A percentile compares a stretch with the other conserved stretches of the same genome.
These are phyloP conservation scores for Venustaconcha ellipsiformis DNA, from an alignment of 1,140 invertebrate genomes.

Conservation along the genomic window DNA sequence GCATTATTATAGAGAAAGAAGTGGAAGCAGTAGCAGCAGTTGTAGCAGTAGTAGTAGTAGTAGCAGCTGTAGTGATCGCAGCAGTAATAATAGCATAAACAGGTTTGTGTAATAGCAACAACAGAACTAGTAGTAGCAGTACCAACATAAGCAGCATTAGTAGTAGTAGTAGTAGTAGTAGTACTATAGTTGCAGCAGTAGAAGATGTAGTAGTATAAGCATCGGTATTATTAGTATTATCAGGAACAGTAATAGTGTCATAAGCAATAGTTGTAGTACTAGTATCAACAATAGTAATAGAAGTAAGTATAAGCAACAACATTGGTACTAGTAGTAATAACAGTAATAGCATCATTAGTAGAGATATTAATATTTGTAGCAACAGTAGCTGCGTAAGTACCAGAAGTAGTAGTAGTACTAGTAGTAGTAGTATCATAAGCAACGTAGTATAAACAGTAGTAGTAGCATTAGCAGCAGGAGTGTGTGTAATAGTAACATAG, in stretches of 20 bases:
- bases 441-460: not conserved
- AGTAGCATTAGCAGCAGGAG: not conserved
- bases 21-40: not conserved
- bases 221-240: conserved; percentile 3
- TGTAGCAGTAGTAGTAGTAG: not conserved
- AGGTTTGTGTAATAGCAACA: not conserved
- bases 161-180: not conserved
- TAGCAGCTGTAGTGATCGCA: not conserved
- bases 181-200: not conserved
- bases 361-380: conserved; percentile 1
- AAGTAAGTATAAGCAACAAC: not conserved
- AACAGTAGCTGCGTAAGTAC: not conserved
- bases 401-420: not conserved
- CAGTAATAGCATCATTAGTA: conserved; percentile 2
- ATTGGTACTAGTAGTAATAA: conserved; percentile 5
- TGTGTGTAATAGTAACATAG: not conserved
- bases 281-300: conserved; percentile 1
- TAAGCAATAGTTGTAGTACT: conserved; percentile 3
- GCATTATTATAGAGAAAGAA: not conserved
- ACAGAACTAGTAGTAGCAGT: not conserved
- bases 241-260: conserved; percentile 2
- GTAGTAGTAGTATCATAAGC: not conserved
- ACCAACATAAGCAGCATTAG: not conserved
- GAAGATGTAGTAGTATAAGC: conserved; percentile 3
- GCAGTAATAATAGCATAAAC: not conserved